Evolutionary conservation across 1,140 invertebrate genomes (phyloP), one percentile per base, ranked within the genome.

Genomic region (Neoseiulus cucumeris): DNA sequence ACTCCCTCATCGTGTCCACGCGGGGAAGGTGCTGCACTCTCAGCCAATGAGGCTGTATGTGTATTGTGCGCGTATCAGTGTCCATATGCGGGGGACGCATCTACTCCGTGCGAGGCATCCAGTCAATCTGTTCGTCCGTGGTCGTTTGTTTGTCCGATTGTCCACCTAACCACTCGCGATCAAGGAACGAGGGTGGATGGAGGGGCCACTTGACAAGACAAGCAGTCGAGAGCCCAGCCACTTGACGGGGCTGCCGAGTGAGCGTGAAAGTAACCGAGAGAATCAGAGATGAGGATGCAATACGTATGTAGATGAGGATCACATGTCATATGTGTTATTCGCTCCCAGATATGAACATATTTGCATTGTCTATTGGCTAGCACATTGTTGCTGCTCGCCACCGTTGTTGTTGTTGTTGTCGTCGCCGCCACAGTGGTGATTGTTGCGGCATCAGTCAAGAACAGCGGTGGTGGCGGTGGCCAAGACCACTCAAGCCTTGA

Each of bases 251-350:
- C 45, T 47, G 28, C 4, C 45, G 45, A 47, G 45, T 28, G 14
- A 28, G 28, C 45, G 45, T 22, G 45, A 22, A 22, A 28, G 45
- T 28, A 47, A 47, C 18, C 45, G 45, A 47, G 45, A 12, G n/a
- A 12, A n/a, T 12, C 14, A 47, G 45, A 18, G 7, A 25, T 25
- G 14, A 47, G 28, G 45, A 59, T 25, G 51, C 51, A 59, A 59
- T 59, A 59, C 51, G 51, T 59, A 59, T 59, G 51, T 33, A 59
- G 33, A 59, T 59, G 51, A 20, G 51, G 51, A 59, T 59, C 51
- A 25, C 51, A 59, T 59, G 51, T 59, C 51, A 59, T 25, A 33
- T 33, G 51, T 25, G 51, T 29, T 18, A 59, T 25, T 25, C 33
- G 51, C n/a, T 5, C 12, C 14, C 12, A 29, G 51, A 59, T 59